Conservation (phyloP, 2,113 vertebrate species). For the Crocuta crocuta region DNA sequence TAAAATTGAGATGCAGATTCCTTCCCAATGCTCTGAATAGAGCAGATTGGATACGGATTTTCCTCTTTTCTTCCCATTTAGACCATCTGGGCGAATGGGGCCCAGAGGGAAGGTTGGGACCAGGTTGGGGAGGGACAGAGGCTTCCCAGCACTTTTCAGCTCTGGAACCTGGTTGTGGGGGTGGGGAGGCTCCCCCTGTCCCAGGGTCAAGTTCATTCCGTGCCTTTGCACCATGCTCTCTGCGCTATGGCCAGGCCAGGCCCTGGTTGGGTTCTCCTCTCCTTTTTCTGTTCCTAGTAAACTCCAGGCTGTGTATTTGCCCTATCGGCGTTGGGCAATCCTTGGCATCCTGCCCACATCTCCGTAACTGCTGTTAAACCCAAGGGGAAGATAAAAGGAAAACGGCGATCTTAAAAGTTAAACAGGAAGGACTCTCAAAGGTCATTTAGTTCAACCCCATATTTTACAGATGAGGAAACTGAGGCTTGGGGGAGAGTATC, state of each 20-base stretch:
- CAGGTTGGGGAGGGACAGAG: constrained; percentile 29
- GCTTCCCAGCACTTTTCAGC: background rate
- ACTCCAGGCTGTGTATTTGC: background rate
- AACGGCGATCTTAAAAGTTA: background rate
- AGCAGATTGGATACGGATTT: constrained; percentile 82
- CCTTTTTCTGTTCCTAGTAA: background rate
- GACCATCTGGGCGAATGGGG: constrained; percentile 52
- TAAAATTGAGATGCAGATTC: constrained; percentile 86
- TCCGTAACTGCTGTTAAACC: background rate
- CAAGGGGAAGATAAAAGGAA: background rate
- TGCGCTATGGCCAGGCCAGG: background rate
- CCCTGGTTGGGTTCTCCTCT: background rate
- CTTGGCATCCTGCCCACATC: background rate
- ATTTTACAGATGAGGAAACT: background rate
- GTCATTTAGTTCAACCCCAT: background rate
- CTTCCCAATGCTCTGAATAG: constrained; percentile 72
- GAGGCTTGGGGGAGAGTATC: background rate
- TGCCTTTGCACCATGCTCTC: background rate
- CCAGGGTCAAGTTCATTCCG: background rate
- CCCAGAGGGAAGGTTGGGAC: constrained; percentile 56
- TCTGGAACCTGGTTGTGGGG: background rate
- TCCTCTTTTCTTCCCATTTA: constrained; percentile 81
- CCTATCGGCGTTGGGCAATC: background rate
- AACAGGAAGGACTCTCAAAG: background rate
- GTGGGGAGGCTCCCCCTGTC: background rate